Base-by-base conservation (phyloP, 2,113 vertebrate genomes). In the Nansenia antarctica region DNA sequence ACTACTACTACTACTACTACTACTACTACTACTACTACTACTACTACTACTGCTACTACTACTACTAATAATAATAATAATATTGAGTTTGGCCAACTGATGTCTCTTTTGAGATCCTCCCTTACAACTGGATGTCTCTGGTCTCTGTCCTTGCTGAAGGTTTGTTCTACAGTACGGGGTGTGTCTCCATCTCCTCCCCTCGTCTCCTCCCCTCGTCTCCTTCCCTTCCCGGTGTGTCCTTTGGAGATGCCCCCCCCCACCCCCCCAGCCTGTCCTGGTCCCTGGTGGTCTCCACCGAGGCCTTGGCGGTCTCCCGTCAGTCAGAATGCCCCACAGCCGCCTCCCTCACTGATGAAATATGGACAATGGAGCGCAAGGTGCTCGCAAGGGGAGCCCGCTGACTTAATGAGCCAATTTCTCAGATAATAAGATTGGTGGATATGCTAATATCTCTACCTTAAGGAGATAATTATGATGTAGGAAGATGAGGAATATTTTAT, bases 371-470 rank as follows among this genome's bases (percentile, higher is more conserved):
- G 82, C 84, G 87, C 88, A 89, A 93, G 92, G 92, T 93, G 90
- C 90, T 89, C 89, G 82, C 92, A 86, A 85, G 88, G 92, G 92
- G 92, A 90, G 88, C 85, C 85, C 80, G 86, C 80, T 65, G 84
- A 92, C 89, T 93, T 93, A 93, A 93, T 93, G 92, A 93, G 90
- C 87, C 92, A 92, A 93, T 93, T 93, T 93, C 86, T 92, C 91
- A 90, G 87, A 91, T 93, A 92, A 93, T 93, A 93, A 92, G 92
- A 93, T 93, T 91, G 92, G 90, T 90, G 90, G 92, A 91, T 92
- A 93, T 93, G 92, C 92, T 93, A 93, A 93, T 93, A 92, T 92
- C 91, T 93, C 91, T 93, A 93, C 92, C 92, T 93, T 93, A 93
- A 93, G 92, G 92, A 93, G 92, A 93, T 93, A 92, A 93, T 93